phyloP scores from a whole-genome alignment of 1,140 invertebrate genomes.

The Drosophila triauraria region DNA sequence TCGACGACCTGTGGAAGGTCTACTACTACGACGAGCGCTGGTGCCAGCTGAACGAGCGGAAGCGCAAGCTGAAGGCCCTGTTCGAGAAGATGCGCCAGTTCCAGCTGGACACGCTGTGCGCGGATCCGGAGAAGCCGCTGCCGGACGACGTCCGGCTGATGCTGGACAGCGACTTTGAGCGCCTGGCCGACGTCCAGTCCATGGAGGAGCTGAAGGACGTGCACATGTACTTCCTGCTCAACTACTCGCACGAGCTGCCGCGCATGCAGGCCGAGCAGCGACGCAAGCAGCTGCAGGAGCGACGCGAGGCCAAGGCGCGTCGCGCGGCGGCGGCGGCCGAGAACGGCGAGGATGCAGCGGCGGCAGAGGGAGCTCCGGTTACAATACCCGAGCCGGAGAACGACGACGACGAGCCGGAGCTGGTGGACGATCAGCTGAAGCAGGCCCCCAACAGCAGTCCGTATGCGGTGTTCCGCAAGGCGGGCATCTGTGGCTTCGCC shows the following conservation, averaged over 20 bases:
- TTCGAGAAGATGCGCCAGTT: slow-evolving; percentile 97
- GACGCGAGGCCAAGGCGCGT: slow-evolving; percentile 85
- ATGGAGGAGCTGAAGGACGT: slow-evolving; percentile 96
- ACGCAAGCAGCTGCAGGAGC: slow-evolving; percentile 87
- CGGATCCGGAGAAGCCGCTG: slow-evolving; percentile 93
- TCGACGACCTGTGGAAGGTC: slow-evolving; percentile 98
- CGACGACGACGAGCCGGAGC: slow-evolving; percentile 87
- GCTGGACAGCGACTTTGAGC: slow-evolving; percentile 94
- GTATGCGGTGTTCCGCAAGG: slow-evolving; percentile 94
- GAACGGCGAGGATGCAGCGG: slow-evolving; percentile 85
- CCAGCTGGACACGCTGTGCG: slow-evolving; percentile 94
- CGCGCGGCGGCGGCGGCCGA: slow-evolving; percentile 85
- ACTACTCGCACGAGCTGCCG: slow-evolving; percentile 94
- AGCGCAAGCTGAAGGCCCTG: slow-evolving; percentile 92
- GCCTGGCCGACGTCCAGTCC: slow-evolving; percentile 92
- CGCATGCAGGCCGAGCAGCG: slow-evolving; percentile 92
- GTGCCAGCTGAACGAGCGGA: slow-evolving; percentile 96
- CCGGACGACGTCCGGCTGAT: slow-evolving; percentile 93
- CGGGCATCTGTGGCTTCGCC: slow-evolving; percentile 94
- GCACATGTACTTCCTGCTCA: slow-evolving; percentile 96
- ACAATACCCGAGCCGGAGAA: slow-evolving; percentile 85
- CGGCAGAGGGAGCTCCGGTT: slow-evolving; percentile 51
- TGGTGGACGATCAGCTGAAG: slow-evolving; percentile 89
- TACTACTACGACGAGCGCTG: slow-evolving; percentile 98
- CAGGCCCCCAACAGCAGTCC: slow-evolving; percentile 94